Conservation (phyloP, 2,888 invertebrate genomes). For the Poecilus cupreus region DNA sequence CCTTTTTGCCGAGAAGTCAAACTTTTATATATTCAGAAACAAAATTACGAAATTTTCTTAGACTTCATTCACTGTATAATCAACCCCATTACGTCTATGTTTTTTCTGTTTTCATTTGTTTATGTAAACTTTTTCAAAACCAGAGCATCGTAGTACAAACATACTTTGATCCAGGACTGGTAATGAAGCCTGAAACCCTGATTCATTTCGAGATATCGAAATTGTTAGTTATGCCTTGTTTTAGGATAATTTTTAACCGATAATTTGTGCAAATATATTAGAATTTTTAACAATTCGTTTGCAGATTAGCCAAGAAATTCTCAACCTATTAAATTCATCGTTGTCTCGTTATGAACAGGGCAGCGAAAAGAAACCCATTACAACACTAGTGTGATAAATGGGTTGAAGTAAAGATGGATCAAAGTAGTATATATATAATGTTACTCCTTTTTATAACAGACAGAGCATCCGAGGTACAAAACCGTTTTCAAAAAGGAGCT, state of each 20-base stretch:
- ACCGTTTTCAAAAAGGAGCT: constrained; percentile 58
- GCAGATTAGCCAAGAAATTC: background rate
- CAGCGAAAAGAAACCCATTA: too few relatives aligned
- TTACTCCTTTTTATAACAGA: constrained; percentile 59
- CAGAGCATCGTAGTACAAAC: constrained; percentile 60
- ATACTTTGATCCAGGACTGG: constrained; percentile 38
- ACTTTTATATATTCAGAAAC: too few relatives aligned
- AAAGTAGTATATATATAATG: constrained; percentile 51
- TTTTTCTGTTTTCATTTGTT: constrained; percentile 14
- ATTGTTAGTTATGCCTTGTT: too few relatives aligned
- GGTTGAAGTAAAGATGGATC: background rate
- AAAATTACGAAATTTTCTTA: too few relatives aligned
- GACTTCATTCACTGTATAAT: too few relatives aligned
- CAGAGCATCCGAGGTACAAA: constrained; percentile 60
- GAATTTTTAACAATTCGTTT: background rate
- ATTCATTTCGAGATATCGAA: background rate
- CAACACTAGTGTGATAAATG: too few relatives aligned
- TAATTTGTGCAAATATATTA: background rate
- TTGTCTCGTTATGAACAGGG: too few relatives aligned
- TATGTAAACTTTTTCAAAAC: constrained; percentile 27
- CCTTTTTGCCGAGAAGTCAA: too few relatives aligned
- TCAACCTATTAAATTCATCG: too few relatives aligned
- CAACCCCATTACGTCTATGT: background rate
- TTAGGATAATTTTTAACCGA: background rate
- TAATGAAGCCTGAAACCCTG: background rate